A percentile compares a stretch with the other conserved stretches of the same genome.
phyloP scores from a whole-genome alignment of 2,888 invertebrate species.

The Lasioglossum pauxillum region DNA sequence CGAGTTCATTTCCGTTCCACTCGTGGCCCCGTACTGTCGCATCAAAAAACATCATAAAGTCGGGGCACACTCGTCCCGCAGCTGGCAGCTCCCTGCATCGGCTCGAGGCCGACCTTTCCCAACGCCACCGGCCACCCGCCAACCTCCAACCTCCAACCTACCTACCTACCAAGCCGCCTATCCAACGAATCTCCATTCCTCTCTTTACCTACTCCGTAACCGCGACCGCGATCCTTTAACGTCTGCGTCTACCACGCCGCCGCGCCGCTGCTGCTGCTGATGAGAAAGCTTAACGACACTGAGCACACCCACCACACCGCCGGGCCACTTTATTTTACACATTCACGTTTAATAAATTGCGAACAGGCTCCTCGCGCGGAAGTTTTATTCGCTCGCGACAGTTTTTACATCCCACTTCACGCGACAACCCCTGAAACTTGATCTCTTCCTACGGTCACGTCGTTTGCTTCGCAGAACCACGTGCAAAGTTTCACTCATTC shows the following conservation, averaged over 20 bases:
- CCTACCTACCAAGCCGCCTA: slow-evolving; percentile 1
- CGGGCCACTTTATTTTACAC: slow-evolving; percentile 4
- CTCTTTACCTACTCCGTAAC: slow-evolving; percentile 27
- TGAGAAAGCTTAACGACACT: slow-evolving; percentile 14
- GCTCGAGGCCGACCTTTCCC: slow-evolving; percentile 43
- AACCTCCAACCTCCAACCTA: neutral
- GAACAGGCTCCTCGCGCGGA: neutral
- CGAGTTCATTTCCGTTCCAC: slow-evolving; percentile 78
- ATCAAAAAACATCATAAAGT: slow-evolving; percentile 79
- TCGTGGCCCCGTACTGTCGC: slow-evolving; percentile 70
- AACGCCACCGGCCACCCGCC: slow-evolving; percentile 27
- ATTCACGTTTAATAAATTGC: slow-evolving; percentile 7
- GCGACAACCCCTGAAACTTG: neutral
- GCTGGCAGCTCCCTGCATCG: slow-evolving; percentile 36
- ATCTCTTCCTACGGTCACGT: neutral
- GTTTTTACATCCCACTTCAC: slow-evolving; percentile 1
- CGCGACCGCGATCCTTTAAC: slow-evolving; percentile 26
- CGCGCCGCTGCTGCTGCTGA: neutral
- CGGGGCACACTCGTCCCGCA: slow-evolving; percentile 51
- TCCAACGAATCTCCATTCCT: slow-evolving; percentile 15
- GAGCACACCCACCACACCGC: neutral
- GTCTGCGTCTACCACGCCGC: neutral
- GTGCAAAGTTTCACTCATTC: neutral
- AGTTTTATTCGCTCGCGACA: neutral
- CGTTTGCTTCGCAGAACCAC: neutral